Evolutionary conservation across 1,140 invertebrate species (phyloP), one percentile per base, ranked within the genome.

Genomic region (Trichogramma pretiosum): DNA sequence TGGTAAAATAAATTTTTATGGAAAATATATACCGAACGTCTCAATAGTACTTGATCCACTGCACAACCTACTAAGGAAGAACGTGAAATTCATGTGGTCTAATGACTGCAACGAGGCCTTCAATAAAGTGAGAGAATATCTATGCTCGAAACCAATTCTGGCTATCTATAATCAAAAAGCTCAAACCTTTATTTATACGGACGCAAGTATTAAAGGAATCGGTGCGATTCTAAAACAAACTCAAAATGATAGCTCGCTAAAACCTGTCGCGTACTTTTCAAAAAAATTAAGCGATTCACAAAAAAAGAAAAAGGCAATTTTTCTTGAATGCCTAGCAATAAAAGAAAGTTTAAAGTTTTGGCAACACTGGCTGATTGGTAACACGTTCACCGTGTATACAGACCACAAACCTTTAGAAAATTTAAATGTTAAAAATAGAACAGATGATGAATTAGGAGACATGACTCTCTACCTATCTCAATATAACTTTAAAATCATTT

Each of bases 201-300:
- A 58, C 28, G 54, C 49, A 10, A 52, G 49, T 24, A 24, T 52
- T 3, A 21, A 48, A 48, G 52, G 56, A 30, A 34, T 56, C 19
- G 52, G 52, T 38, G 54, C 51, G 21, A 33, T 56, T 3, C 22
- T 56, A 23, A 56, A 53, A 41, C 56, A 56, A 46, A 14, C 45
- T 14, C 44, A 50, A 26, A 9, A 44, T 36, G 41, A 54, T 45
- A 33, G 40, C 7, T 34, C 18, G 14, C 24, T 35, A 18, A 54
- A 51, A 30, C 40, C 53, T 17, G 48, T 42, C 2, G 48, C 40
- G 3, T 41, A 28, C 9, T 41, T 41, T 36, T 24, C 33, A 40
- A 52, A 33, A 23, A 21, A 48, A 32, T 47, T 47, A 44, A 23
- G 33, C 41, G 18, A n/a, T n/a, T n/a, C 30, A 33, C 40, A 48